phyloP scores from a whole-genome alignment of 2,113 vertebrate species.

The Myocastor coypus region DNA sequence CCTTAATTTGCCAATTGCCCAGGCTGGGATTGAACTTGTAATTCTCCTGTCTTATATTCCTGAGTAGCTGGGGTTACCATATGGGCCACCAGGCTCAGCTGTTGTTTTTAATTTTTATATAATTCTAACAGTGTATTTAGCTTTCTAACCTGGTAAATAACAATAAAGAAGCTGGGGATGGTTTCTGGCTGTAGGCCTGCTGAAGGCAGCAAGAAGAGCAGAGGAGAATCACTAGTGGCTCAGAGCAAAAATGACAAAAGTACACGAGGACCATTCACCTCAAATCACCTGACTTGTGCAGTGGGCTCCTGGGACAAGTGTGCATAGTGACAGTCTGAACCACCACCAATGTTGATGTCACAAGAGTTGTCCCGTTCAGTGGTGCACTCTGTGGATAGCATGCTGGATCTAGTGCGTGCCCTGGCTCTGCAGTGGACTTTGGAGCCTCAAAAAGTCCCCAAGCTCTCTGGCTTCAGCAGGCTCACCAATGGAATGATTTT shows the following conservation, averaged over 20 bases:
- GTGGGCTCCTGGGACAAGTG: not conserved
- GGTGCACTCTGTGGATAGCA: fast-evolving
- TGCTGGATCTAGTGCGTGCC: not conserved
- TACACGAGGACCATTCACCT: not conserved
- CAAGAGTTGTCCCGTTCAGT: not conserved
- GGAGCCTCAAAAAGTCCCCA: not conserved
- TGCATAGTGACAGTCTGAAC: fast-evolving
- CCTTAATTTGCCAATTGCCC: not conserved
- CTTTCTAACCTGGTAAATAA: not conserved
- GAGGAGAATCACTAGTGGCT: not conserved
- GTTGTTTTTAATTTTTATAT: not conserved
- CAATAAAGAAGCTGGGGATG: not conserved
- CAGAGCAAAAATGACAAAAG: not conserved
- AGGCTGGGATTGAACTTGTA: not conserved
- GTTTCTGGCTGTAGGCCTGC: not conserved
- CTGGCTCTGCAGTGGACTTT: not conserved
- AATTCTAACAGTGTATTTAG: not conserved
- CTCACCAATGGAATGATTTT: not conserved
- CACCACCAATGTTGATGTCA: not conserved
- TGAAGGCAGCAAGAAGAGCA: conserved; percentile 9
- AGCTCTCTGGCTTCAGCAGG: not conserved
- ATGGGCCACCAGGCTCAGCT: not conserved
- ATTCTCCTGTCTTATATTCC: not conserved
- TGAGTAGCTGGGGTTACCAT: not conserved
- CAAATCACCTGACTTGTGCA: not conserved